A percentile compares a stretch with the other conserved stretches of the same genome.
phyloP scores from a whole-genome alignment of 1,140 invertebrate genomes.

The Drosophila willistoni region DNA sequence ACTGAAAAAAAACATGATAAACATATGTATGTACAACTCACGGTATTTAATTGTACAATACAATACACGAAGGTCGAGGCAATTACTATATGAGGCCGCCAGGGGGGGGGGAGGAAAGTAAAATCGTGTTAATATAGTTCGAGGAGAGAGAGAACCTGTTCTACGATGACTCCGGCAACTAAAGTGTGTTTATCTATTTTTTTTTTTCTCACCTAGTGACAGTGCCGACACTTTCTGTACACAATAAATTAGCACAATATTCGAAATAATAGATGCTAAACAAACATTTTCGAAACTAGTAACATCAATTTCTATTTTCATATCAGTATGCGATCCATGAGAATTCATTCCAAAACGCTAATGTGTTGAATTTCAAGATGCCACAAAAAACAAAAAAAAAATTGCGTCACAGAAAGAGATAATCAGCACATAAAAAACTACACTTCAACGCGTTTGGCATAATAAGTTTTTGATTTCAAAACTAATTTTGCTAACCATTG shows the following conservation, averaged over 20 bases:
- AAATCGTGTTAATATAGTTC: slow-evolving; percentile 29
- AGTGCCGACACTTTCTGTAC: slow-evolving; percentile 40
- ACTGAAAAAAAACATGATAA: slow-evolving; percentile 22
- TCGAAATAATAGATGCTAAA: slow-evolving; percentile 32
- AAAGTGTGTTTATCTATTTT: background rate
- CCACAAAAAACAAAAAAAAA: background rate
- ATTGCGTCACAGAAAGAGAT: background rate
- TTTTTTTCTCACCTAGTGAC: background rate
- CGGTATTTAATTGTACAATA: slow-evolving; percentile 1
- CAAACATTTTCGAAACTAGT: slow-evolving; percentile 33
- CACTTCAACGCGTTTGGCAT: background rate
- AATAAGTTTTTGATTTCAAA: background rate
- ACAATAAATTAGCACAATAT: slow-evolving; percentile 51
- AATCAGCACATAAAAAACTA: slow-evolving; percentile 2
- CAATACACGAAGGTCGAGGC: slow-evolving; percentile 21
- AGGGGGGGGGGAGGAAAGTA: background rate
- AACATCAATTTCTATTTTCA: slow-evolving; percentile 52
- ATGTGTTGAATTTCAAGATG: background rate
- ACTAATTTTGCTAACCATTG: background rate
- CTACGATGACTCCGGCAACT: slow-evolving; percentile 7
- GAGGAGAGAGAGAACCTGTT: slow-evolving; percentile 38
- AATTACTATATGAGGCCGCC: slow-evolving; percentile 14
- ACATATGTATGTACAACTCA: slow-evolving; percentile 9
- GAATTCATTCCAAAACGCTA: too few species aligned
- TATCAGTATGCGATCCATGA: slow-evolving; percentile 6